Evolutionary conservation across 2,888 invertebrate species (phyloP).

Genomic region (Hoplodrina blanda): DNA sequence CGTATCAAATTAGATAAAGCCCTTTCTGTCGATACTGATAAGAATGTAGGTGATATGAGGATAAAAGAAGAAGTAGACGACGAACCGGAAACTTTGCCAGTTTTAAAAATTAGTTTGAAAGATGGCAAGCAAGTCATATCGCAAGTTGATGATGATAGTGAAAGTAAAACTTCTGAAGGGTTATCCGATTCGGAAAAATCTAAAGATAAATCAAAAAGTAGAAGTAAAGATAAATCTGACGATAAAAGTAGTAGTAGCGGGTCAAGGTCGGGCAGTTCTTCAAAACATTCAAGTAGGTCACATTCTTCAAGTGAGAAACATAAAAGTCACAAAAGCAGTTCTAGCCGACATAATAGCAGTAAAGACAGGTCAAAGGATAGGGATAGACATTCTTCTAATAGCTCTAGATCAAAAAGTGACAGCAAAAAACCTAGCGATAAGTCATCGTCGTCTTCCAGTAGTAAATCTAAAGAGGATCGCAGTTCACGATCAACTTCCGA

Average conservation of each 20-base stretch:
- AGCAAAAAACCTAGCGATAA: conserved; percentile 77
- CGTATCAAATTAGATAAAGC: conserved; percentile 38
- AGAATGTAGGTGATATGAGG: conserved; percentile 39
- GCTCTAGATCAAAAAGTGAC: conserved; percentile 83
- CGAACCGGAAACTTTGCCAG: conserved; percentile 81
- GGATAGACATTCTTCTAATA: conserved; percentile 75
- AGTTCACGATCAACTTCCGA: conserved; percentile 72
- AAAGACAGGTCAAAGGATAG: conserved; percentile 77
- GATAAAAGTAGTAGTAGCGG: conserved; percentile 79
- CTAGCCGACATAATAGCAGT: conserved; percentile 82
- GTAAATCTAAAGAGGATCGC: conserved; percentile 79
- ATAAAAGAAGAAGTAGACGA: conserved; percentile 70
- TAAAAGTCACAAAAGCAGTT: conserved; percentile 80
- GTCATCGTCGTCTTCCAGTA: conserved; percentile 78
- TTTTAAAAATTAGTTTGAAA: conserved; percentile 92
- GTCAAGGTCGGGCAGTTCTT: conserved; percentile 73
- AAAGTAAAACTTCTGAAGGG: conserved; percentile 76
- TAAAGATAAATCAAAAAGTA: conserved; percentile 79
- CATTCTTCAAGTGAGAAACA: conserved; percentile 84
- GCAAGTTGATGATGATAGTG: conserved; percentile 88
- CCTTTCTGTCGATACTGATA: conserved; percentile 27
- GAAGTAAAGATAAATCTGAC: conserved; percentile 87
- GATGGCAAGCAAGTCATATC: conserved; percentile 94
- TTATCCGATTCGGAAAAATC: conserved; percentile 75
- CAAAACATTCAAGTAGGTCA: conserved; percentile 85